phyloP scores from a whole-genome alignment of 2,113 vertebrate species.

The Upupa epops region DNA sequence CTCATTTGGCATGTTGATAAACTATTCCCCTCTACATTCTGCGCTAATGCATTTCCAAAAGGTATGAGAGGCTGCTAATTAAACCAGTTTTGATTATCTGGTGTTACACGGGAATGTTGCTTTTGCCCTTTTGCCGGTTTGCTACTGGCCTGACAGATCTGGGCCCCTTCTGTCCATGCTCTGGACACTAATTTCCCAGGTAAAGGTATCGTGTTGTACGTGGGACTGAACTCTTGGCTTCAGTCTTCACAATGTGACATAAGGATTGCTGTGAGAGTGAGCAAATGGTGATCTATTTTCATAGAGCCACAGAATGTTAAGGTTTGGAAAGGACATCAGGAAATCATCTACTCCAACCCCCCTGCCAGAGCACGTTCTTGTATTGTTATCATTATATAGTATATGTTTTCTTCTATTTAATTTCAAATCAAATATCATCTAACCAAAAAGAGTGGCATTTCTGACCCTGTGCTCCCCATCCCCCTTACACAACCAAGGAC shows the following conservation, averaged over 20 bases:
- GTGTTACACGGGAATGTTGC: fast-evolving
- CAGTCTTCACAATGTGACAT: not conserved
- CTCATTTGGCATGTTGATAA: not conserved
- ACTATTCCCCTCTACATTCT: not conserved
- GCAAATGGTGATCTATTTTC: not conserved
- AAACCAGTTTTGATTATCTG: not conserved
- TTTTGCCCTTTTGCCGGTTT: not conserved
- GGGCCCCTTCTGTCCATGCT: not conserved
- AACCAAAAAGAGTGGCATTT: not conserved
- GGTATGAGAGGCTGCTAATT: not conserved
- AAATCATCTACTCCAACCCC: too few species aligned
- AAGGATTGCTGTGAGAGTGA: not conserved
- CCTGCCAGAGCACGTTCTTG: too few species aligned
- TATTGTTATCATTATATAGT: not conserved
- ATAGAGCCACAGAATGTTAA: not conserved
- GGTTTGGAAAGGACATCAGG: too few species aligned
- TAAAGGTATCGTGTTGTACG: fast-evolving
- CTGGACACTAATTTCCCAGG: not conserved
- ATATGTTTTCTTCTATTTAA: not conserved
- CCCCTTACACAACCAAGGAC: conserved; percentile 7
- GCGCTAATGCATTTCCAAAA: not conserved
- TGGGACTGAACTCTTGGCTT: not conserved
- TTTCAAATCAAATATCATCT: not conserved
- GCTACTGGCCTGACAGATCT: not conserved
- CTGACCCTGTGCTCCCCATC: not conserved